Base-by-base conservation (phyloP, 2,113 vertebrate species). In the Urocolius indicus region DNA sequence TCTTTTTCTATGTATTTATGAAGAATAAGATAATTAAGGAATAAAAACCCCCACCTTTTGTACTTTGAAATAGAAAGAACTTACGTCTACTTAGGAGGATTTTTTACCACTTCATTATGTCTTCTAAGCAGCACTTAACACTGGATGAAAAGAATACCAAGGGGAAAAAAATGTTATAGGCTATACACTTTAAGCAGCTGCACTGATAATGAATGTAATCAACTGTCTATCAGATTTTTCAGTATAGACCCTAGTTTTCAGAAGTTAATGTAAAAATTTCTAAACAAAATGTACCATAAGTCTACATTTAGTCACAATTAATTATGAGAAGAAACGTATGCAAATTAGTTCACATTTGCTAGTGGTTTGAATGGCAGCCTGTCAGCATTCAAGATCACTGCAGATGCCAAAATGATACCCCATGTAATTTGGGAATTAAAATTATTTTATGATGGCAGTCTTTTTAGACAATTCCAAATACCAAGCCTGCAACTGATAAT, bases 261-360 rank as follows among this genome's bases (percentile, higher is more conserved):
- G 88, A 90, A 95, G 30, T 87, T 96, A 92, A 82, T 82, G 65
- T 93, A 92, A 90, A 95, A 95, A 95, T 89, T 95, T 90, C 84
- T 93, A 94, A 95, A 92, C 79, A 93, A 91, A 87, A 90, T 94
- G 83, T 72, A 91, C 91, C 77, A 34, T 89, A 96, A 95, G 87
- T 96, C 89, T 96, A 87, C 89, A 94, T 95, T 91, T 95, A 95
- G 91, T 94, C 93, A 93, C 93, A 91, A 91, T 95, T 96, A 96
- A 96, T 95, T 95, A 84, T 76, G 74, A 82, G 94, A 87, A 93
- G 34, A 89, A 91, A 89, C 11, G 15, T 72, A 95, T 95, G 89
- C 77, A 94, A 84, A 92, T 95, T 20, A 87, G 74, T 91, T 91
- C 61, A 90, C 58, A 58, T 88, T 88, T 93, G 80, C 65, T 54